phyloP scores from a whole-genome alignment of 2,888 invertebrate genomes.

The Cephonodes hylas region DNA sequence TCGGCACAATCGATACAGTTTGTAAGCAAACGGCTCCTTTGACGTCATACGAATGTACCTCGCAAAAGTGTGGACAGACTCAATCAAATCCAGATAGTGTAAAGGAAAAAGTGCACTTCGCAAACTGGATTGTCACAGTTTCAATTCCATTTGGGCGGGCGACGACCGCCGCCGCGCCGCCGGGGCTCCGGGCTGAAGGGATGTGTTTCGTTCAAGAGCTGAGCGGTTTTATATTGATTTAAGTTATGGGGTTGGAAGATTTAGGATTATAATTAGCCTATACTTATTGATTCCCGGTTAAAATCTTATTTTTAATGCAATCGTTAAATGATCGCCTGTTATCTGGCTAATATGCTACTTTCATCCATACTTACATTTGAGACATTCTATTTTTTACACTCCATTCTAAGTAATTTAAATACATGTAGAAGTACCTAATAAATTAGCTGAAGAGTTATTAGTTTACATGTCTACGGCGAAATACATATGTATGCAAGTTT shows the following conservation, averaged over 20 bases:
- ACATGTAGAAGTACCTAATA: too few species aligned
- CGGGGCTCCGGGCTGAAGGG: slow-evolving; percentile 29
- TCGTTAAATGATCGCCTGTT: too few species aligned
- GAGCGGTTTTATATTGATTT: slow-evolving; percentile 22
- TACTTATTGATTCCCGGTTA: too few species aligned
- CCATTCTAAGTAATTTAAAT: too few species aligned
- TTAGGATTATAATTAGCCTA: background rate
- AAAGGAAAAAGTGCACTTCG: slow-evolving; percentile 57
- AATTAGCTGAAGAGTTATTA: too few species aligned
- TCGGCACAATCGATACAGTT: background rate
- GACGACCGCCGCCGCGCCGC: slow-evolving; percentile 35
- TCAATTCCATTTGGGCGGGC: slow-evolving; percentile 69
- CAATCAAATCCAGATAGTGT: slow-evolving; percentile 65
- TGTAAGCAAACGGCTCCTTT: slow-evolving; percentile 4
- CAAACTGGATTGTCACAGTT: slow-evolving; percentile 70
- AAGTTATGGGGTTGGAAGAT: background rate
- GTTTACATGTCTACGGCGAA: too few species aligned
- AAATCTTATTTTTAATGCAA: too few species aligned
- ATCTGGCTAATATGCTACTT: too few species aligned
- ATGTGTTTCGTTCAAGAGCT: slow-evolving; percentile 19
- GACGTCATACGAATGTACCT: background rate
- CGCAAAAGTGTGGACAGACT: slow-evolving; percentile 35
- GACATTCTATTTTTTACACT: too few species aligned
- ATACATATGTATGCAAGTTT: too few species aligned
- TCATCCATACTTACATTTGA: too few species aligned